phyloP scores from a whole-genome alignment of 2,888 invertebrate genomes.

The Therioaphis trifolii region DNA sequence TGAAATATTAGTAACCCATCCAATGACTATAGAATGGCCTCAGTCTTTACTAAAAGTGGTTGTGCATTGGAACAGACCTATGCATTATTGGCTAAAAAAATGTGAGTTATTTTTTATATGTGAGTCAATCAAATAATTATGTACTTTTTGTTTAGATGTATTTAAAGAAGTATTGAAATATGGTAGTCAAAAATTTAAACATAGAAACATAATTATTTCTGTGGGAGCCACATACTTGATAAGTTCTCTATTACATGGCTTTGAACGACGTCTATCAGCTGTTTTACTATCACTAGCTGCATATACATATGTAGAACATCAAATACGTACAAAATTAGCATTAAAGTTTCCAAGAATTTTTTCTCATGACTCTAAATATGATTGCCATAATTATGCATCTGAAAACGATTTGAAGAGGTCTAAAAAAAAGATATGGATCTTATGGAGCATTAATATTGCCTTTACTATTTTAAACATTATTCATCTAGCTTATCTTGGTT shows the following conservation, averaged over 20 bases:
- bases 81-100: conserved; percentile 54
- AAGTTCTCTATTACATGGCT: conserved; percentile 50
- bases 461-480: conserved; percentile 54
- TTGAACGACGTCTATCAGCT: conserved; percentile 52
- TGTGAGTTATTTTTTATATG: conserved; percentile 25
- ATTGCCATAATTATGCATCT: neutral
- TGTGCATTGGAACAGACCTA: conserved; percentile 45
- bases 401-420: conserved; percentile 11
- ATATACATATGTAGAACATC: conserved; percentile 45
- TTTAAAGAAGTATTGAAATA: conserved; percentile 43
- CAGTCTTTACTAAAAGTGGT: conserved; percentile 14
- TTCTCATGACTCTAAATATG: conserved; percentile 14
- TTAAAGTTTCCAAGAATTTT: conserved; percentile 23
- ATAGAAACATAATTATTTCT: conserved; percentile 16
- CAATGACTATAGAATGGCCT: conserved; percentile 41
- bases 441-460: conserved; percentile 20
- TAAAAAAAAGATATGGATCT: neutral
- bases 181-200: conserved; percentile 9
- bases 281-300: conserved; percentile 38
- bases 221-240: conserved; percentile 16
- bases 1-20: conserved; percentile 21
- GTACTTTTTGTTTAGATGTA: conserved; percentile 34
- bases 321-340: conserved; percentile 41
- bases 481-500: conserved; percentile 53
- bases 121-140: neutral